Evolutionary conservation across 92 coral and sea anemone genomes (phyloP).

Genomic region (Micromussa lordhowensis): DNA sequence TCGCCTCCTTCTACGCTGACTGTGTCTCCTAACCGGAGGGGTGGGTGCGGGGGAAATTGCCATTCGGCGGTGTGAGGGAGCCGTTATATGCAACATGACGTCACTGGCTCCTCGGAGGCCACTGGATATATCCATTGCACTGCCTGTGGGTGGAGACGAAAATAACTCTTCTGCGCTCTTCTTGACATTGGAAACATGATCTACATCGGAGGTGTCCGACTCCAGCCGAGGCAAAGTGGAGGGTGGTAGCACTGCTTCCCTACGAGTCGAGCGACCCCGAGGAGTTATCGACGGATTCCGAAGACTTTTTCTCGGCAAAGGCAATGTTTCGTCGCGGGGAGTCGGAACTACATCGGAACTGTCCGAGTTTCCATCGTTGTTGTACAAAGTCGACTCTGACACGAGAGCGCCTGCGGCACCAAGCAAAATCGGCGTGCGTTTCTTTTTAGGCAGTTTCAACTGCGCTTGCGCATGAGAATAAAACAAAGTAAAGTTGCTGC

Average conservation of each 20-base stretch:
- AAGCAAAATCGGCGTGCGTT: slow-evolving; percentile 85
- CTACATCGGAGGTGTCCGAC: slow-evolving; percentile 56
- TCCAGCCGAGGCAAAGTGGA: slow-evolving; percentile 44
- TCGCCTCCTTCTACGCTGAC: slow-evolving; percentile 68
- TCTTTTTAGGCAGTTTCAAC: slow-evolving; percentile 92
- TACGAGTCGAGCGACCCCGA: slow-evolving; percentile 52
- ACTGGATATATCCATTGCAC: slow-evolving; percentile 71
- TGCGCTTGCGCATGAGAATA: slow-evolving; percentile 99
- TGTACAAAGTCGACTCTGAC: slow-evolving; percentile 80
- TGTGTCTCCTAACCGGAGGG: slow-evolving; percentile 67
- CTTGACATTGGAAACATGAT: slow-evolving; percentile 18
- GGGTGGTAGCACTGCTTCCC: slow-evolving; percentile 40
- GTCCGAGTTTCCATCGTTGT: slow-evolving; percentile 66
- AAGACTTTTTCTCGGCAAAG: slow-evolving; percentile 70
- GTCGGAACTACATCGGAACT: slow-evolving; percentile 40
- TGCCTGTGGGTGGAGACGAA: slow-evolving; percentile 56
- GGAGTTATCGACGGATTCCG: slow-evolving; percentile 91
- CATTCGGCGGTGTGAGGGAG: slow-evolving; percentile 91
- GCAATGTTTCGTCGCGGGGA: slow-evolving; percentile 51
- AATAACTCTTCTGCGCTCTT: slow-evolving; percentile 52
- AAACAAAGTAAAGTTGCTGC: slow-evolving; percentile 95
- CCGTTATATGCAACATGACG: slow-evolving; percentile 87
- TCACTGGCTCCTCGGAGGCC: slow-evolving; percentile 89
- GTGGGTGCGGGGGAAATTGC: slow-evolving; percentile 91
- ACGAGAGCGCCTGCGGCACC: slow-evolving; percentile 99